Base-by-base conservation (phyloP, 1,140 invertebrate species). In the Parasteatoda tepidariorum region DNA sequence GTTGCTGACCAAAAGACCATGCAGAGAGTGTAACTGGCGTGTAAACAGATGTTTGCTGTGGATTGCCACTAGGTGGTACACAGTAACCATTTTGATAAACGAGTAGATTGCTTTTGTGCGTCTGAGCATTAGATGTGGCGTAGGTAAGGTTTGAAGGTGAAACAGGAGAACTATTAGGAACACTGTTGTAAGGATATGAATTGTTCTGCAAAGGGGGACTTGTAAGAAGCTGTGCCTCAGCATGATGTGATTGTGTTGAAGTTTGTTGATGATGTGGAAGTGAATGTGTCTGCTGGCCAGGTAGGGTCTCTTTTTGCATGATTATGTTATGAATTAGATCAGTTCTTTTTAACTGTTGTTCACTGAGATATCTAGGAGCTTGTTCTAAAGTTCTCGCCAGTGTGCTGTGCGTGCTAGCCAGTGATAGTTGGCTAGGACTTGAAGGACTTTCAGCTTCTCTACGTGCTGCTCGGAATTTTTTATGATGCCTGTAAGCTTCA, bases 401-500 rank as follows among this genome's bases (percentile, higher is more conserved):
- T 59, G 95, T 96, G 2, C 94, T 95, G 89, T 96, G 95, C 11
- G 94, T 95, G 87, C 93, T 95, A 75, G 94, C 95, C 31, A 96
- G 90, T 22, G 92, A 90, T 3, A 90, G 88, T 5, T 64, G 67
- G 28, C 61, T 61, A 24, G 84, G 66, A 54, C 76, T 59, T n/a
- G 66, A 59, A 62, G 83, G 70, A 48, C 84, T 61, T 28, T 85
- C 79, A 4, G 76, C 48, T 74, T 5, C 94, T 90, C 86, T 95
- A 89, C 0, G 94, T 94, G 87, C 85, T n/a, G 86, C 86, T 3
- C 96, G 92, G 91, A 97, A 97, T 88, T 97, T 97, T 89, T 97
- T 97, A 91, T 97, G 96, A 61, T 95, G 95, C 87, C 96, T 95
- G 90, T 97, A 97, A 0, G 95, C 95, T 89, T 97, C 95, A 88